Base-by-base conservation (phyloP, 2,888 invertebrate species). In the Dorcus hopei region DNA sequence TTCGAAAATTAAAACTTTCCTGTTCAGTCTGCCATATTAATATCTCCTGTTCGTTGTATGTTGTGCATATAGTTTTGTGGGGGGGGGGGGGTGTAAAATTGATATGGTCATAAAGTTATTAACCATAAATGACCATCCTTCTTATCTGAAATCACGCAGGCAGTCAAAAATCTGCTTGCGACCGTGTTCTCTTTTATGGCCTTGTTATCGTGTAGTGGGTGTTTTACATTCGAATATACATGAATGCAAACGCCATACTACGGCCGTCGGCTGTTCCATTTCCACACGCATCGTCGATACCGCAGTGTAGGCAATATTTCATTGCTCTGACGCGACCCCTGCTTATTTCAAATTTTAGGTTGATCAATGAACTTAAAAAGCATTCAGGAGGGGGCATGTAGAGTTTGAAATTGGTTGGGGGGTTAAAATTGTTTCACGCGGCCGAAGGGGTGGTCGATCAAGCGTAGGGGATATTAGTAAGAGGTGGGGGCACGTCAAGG, bases 401-500 rank as follows among this genome's bases (percentile, higher is more conserved):
- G 52, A 64, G 61, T 62, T 61, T 64, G 62, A 68, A 65, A 67
- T 63, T 63, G 66, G 64, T 58, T 59, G 63, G 58, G 59, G 52
- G 65, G 68, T 70, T 68, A 67, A 72, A 74, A 73, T 73, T 73
- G 72, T 73, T 74, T 72, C 70, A 69, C 70, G 71, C 70, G 70
- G 70, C 61, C 68, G 68, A 68, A 68, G 70, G 73, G 72, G 71
- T 68, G 69, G 72, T 67, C 69, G 70, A 70, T 69, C 70, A 68
- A 66, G 68, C 70, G 64, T 65, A 59, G 67, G 64, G 66, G 70
- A 66, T 65, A 65, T 68, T 68, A 63, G 64, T 64, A 59, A 72
- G 73, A 73, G 74, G 73, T 70, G 75, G 74, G 75, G 74, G 76
- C 72, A 77, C 75, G 80, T 80, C 80, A 79, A 78, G 76, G 76